Base-by-base conservation (phyloP, 2,113 vertebrate genomes). In the Caracal caracal region DNA sequence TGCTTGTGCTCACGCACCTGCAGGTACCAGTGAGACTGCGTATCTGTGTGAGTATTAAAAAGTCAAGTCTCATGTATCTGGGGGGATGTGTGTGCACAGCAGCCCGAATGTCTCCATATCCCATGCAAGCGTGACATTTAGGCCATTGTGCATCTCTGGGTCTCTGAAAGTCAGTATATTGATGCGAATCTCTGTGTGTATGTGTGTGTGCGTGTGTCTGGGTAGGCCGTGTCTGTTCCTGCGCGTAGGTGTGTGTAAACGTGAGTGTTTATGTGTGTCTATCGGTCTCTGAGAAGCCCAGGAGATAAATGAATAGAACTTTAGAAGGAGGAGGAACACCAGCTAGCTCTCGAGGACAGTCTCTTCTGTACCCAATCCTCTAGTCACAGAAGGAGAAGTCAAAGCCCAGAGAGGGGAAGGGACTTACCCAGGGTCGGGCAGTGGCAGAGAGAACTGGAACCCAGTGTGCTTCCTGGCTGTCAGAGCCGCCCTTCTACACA, bases 231-330 rank as follows among this genome's bases (percentile, higher is more conserved):
- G 70, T 90, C 70, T 94, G 53, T 86, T 82, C n/a, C 68, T 78
- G 33, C 84, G 40, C 56, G 90, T 76, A 75, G 65, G 35, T 85
- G 63, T 91, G 65, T 51, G 26, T 26, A 66, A 37, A 15, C 43
- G 4, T 30, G 40, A 79, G 37, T 80, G 51, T 88, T 78, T 88
- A 53, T 8, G 7, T 71, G 56, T 51, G 47, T 91, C 86, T 95
- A 1, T 93, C 94, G 19, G 59, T 81, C 90, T 97, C 89, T 26
- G 56, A 76, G 83, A 89, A 81, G 75, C 61, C 51, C 33, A 82
- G 87, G 75, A 95, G 80, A 76, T 35, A 88, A 83, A 95, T 43
- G 63, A 16, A 76, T 40, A 35, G 35, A 78, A 65, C 73, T 70
- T 68, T 59, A 89, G 22, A 37, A 66, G 43, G 22, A 30, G 53